Base-by-base conservation (phyloP, 2,113 vertebrate species). In the Heteronetta atricapilla region DNA sequence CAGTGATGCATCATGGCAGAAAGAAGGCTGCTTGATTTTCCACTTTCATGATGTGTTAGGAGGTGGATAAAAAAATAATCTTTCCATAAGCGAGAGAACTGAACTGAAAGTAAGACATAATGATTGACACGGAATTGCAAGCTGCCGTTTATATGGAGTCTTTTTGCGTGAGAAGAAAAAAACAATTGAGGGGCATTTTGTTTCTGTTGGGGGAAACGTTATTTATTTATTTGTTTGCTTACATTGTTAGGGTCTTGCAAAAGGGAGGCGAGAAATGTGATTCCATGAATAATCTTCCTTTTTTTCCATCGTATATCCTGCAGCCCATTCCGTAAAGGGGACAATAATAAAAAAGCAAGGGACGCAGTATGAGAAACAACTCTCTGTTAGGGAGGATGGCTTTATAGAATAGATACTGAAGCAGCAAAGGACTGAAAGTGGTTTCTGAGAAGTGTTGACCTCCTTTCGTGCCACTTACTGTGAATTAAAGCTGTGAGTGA, bases 401-500 rank as follows among this genome's bases (percentile, higher is more conserved):
- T 97, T 96, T 98, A 95, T 77, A 95, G 95, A 98, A 97, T 89
- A 95, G 97, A 97, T 96, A 96, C 95, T 97, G 97, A 95, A 97
- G 96, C 96, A 85, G 91, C 90, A 94, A 95, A 97, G 95, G 95
- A 96, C 96, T 97, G 93, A 33, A 97, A 98, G 97, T 97, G 95
- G 96, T 97, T 98, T 97, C 95, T 96, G 97, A 97, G 96, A 97
- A 98, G 96, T 96, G 97, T 76, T 98, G 98, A 98, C 98, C 98
- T 98, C 97, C 96, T 98, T 98, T 98, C 97, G 89, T 97, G 97
- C 98, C 97, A 97, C 98, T 98, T 98, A 98, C 97, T 98, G 98
- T 98, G 98, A 98, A 98, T 98, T 98, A 98, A 98, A 98, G 97
- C 98, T 98, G 98, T 87, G 93, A 98, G 97, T 97, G 97, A 97